These are phyloP conservation scores for Rousettus leschenaultii DNA, from an alignment of 2,113 vertebrate species.

Conservation along the genomic window DNA sequence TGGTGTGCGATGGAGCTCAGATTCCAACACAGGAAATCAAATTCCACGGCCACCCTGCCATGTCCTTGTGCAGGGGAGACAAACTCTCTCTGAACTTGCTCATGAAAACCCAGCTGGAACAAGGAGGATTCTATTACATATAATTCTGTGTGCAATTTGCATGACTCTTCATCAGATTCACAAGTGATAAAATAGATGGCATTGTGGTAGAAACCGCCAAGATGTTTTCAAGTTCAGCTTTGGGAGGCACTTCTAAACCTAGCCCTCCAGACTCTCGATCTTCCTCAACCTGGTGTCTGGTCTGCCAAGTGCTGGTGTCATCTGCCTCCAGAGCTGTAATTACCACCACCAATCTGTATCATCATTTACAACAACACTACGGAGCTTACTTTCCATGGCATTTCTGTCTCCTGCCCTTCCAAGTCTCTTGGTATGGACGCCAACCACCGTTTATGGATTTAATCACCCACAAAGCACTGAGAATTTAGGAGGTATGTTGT, in stretches of 20 bases:
- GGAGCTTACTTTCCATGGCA: background rate
- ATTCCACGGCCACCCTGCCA: background rate
- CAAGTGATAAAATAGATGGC: background rate
- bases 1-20: background rate
- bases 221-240: background rate
- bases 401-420: background rate
- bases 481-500: slow-evolving; percentile 23
- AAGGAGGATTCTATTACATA: background rate
- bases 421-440: background rate
- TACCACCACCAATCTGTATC: slow-evolving; percentile 64
- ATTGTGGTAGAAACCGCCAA: background rate
- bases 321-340: slow-evolving; percentile 77
- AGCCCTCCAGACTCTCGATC: slow-evolving; percentile 33
- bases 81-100: background rate
- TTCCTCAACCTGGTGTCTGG: slow-evolving; percentile 62
- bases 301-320: slow-evolving; percentile 76
- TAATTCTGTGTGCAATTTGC: background rate
- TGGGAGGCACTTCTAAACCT: background rate
- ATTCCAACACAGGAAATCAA: background rate
- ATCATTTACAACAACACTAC: background rate
- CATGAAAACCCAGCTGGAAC: background rate
- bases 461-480: slow-evolving; percentile 22
- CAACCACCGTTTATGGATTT: background rate
- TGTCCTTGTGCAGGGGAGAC: too few species aligned
- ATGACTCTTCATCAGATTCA: background rate